Percentiles rank a stretch among this genome's conserved stretches.
Conservation (phyloP, 2,888 invertebrate genomes). For the Sepioteuthis lessoniana region DNA sequence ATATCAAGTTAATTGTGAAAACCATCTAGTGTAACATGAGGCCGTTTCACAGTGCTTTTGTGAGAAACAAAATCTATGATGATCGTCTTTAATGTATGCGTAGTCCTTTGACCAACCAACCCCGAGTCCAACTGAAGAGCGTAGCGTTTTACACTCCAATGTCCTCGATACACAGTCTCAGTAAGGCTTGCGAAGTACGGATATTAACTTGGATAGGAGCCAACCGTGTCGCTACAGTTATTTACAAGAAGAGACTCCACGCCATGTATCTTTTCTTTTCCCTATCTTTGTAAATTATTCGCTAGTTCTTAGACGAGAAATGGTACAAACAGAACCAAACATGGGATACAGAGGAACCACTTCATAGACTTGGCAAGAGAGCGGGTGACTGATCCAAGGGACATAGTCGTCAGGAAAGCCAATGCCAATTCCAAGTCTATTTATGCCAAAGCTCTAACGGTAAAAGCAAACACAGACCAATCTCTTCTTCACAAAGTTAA, state of each 20-base stretch:
- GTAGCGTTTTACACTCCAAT: background rate
- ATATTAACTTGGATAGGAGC: background rate
- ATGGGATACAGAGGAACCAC: background rate
- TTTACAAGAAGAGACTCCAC: background rate
- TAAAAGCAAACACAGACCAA: background rate
- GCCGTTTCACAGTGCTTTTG: too few species aligned
- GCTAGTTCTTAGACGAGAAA: background rate
- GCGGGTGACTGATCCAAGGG: background rate
- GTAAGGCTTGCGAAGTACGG: background rate
- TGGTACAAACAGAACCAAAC: background rate
- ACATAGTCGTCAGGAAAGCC: background rate
- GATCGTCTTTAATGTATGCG: background rate
- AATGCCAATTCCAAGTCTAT: background rate
- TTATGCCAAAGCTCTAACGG: conserved; percentile 2
- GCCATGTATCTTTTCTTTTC: background rate
- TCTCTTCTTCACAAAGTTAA: background rate
- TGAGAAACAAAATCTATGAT: background rate
- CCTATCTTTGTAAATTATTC: background rate
- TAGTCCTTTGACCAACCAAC: background rate
- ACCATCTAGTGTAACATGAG: too few species aligned
- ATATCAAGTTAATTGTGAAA: too few species aligned
- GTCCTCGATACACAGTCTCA: background rate
- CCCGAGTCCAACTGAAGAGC: background rate
- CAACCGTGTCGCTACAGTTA: background rate
- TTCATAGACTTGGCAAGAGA: background rate